Conservation (phyloP, 2,113 vertebrate genomes). For the Gymnorhina tibicen region DNA sequence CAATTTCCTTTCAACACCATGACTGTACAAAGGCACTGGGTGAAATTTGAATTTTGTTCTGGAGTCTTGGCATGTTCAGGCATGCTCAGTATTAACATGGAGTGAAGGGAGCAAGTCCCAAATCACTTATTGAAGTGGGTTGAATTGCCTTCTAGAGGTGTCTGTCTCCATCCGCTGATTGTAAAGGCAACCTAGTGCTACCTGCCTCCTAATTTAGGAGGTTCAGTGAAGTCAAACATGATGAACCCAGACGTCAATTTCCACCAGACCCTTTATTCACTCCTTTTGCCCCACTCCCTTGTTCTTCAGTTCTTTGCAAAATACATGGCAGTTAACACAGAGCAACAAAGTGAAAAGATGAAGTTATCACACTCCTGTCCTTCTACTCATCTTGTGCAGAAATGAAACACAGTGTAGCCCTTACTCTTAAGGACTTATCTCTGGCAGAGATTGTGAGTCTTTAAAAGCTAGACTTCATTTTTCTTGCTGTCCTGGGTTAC, state of each 20-base stretch:
- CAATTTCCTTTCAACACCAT: not conserved
- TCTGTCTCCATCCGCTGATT: not conserved
- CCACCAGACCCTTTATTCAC: not conserved
- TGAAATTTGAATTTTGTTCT: not conserved
- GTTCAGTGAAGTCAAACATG: not conserved
- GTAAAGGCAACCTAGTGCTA: not conserved
- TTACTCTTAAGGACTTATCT: not conserved
- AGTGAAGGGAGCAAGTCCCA: not conserved
- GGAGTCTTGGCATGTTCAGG: not conserved
- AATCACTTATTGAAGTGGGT: not conserved
- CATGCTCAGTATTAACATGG: not conserved
- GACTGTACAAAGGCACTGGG: not conserved
- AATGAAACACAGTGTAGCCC: not conserved
- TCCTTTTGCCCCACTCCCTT: not conserved
- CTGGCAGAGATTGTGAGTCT: not conserved
- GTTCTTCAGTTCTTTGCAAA: not conserved
- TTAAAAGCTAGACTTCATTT: not conserved
- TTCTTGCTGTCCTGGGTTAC: too few species aligned
- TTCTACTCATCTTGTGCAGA: not conserved
- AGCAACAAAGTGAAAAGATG: not conserved
- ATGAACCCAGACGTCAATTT: not conserved
- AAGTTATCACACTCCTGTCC: not conserved
- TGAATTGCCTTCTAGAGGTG: not conserved
- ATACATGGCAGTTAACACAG: not conserved
- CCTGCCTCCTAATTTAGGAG: not conserved